These are phyloP conservation scores for Cyclura pinguis DNA, from an alignment of 2,797 vertebrate species.

Conservation along the genomic window DNA sequence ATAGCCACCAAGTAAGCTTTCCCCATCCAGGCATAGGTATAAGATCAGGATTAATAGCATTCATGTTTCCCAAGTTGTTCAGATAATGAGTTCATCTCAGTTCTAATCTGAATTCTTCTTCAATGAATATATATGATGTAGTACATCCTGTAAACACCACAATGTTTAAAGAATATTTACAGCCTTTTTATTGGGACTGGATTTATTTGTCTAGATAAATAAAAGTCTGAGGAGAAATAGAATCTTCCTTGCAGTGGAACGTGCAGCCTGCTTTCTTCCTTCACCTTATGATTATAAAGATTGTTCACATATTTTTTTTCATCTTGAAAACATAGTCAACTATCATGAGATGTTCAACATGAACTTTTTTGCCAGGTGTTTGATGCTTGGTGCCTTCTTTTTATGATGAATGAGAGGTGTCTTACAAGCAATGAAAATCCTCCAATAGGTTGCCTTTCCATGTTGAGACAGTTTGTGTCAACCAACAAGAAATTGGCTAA, in stretches of 20 bases:
- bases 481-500: too few relatives aligned
- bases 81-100: background rate
- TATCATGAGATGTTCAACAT: too few relatives aligned
- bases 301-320: too few relatives aligned
- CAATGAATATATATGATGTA: background rate
- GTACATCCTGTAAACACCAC: background rate
- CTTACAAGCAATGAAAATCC: too few relatives aligned
- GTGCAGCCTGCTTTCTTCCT: background rate
- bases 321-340: too few relatives aligned
- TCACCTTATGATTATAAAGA: background rate
- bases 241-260: background rate
- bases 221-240: background rate
- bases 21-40: background rate
- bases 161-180: background rate
- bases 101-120: background rate
- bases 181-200: background rate
- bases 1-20: too few relatives aligned
- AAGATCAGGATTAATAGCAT: background rate
- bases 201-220: background rate
- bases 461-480: too few relatives aligned
- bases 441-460: too few relatives aligned
- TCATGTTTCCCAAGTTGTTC: background rate
- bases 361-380: too few relatives aligned
- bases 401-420: too few relatives aligned
- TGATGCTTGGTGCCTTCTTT: too few relatives aligned